Percentiles rank a stretch among this genome's conserved stretches.
These are phyloP conservation scores for Philotrypesis tridentata DNA, from an alignment of 1,140 invertebrate genomes.

Conservation along the genomic window DNA sequence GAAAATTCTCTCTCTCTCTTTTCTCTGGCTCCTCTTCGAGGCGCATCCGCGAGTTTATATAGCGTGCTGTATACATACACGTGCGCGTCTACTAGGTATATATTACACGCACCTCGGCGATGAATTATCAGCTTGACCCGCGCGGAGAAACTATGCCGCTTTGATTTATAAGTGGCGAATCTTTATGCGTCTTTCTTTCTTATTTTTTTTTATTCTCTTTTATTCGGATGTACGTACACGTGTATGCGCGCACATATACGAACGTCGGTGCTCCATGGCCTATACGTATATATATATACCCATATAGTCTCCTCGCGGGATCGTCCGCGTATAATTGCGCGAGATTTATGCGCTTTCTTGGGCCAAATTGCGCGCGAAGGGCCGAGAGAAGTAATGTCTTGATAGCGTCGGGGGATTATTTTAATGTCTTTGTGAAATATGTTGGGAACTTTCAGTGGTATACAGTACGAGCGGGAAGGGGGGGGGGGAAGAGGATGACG, in stretches of 20 bases:
- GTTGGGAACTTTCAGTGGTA: background rate
- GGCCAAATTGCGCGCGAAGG: slow-evolving; percentile 16
- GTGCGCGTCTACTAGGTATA: no score
- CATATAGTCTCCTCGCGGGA: background rate
- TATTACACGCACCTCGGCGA: background rate
- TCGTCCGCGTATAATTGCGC: slow-evolving; percentile 7
- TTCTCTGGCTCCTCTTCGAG: no score
- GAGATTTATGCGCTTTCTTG: slow-evolving; percentile 21
- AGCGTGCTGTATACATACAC: no score
- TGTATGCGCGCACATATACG: no score
- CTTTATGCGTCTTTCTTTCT: no score
- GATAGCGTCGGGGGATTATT: slow-evolving; percentile 22
- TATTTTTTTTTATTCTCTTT: background rate
- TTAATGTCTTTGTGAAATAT: slow-evolving; percentile 26
- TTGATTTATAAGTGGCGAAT: slow-evolving; percentile 35
- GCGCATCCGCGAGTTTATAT: no score
- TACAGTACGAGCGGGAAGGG: no score
- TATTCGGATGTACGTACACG: no score
- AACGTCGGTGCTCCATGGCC: no score
- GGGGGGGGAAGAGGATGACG: background rate
- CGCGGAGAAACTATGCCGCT: background rate
- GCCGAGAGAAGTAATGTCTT: slow-evolving; percentile 21
- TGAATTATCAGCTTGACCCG: slow-evolving; percentile 24
- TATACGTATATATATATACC: background rate
- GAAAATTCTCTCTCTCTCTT: background rate